phyloP scores from a whole-genome alignment of 2,888 invertebrate genomes.

The Ichneumoninae sp. region DNA sequence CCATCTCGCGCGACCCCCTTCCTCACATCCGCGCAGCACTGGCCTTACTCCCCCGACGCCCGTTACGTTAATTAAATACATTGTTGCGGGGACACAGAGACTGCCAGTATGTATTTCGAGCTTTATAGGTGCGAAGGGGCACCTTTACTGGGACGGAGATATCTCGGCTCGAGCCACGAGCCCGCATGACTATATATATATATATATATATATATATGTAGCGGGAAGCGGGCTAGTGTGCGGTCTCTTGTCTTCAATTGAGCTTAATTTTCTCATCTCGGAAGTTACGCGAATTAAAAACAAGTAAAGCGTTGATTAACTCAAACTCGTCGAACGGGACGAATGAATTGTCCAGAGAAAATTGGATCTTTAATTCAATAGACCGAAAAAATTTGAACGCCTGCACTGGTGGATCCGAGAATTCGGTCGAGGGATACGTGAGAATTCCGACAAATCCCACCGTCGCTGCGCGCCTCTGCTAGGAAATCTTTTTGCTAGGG shows the following conservation, averaged over 20 bases:
- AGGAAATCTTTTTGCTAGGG: constrained; percentile 40
- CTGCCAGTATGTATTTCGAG: constrained; percentile 79
- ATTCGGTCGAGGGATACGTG: constrained; percentile 5
- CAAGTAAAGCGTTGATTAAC: constrained; percentile 7
- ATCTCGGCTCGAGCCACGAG: constrained; percentile 41
- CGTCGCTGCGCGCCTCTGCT: constrained; percentile 24
- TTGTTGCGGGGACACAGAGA: constrained; percentile 84
- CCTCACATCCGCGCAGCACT: constrained; percentile 33
- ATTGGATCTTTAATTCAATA: background rate
- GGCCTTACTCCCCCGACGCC: constrained; percentile 80
- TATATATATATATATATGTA: background rate
- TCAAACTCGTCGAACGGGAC: background rate
- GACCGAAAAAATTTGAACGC: background rate
- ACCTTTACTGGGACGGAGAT: constrained; percentile 73
- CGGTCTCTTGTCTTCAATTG: constrained; percentile 32
- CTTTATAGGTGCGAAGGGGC: constrained; percentile 82
- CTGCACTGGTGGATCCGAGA: background rate
- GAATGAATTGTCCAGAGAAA: background rate
- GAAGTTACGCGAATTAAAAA: constrained; percentile 29
- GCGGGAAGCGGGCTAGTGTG: background rate
- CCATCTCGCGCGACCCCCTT: constrained; percentile 15
- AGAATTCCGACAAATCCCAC: constrained; percentile 13
- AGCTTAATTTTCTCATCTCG: constrained; percentile 42
- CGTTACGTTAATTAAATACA: constrained; percentile 84
- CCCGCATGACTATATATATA: constrained; percentile 38